A percentile compares a stretch with the other conserved stretches of the same genome.
These are phyloP conservation scores for Albula glossodonta DNA, from an alignment of 2,113 vertebrate genomes.

Conservation along the genomic window DNA sequence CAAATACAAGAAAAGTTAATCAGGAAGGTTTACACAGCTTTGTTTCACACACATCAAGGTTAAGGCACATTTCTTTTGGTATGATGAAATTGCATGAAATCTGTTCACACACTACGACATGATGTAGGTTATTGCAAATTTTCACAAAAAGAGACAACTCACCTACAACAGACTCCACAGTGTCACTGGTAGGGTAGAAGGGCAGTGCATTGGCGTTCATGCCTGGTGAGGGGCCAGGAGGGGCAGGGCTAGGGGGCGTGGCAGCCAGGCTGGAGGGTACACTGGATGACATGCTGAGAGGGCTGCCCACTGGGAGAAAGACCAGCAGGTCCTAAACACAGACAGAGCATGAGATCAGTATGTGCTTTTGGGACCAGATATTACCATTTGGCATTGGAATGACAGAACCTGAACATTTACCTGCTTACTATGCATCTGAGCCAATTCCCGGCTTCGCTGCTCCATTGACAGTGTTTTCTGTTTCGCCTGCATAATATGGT, in stretches of 20 bases:
- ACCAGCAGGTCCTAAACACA: constrained; percentile 86
- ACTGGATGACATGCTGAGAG: constrained; percentile 93
- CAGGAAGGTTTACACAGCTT: neutral
- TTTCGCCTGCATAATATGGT: constrained; percentile 73
- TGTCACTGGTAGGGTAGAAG: constrained; percentile 97
- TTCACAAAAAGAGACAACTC: constrained; percentile 41
- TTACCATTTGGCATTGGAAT: no score
- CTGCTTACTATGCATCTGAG: constrained; percentile 89
- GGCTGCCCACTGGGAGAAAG: constrained; percentile 91
- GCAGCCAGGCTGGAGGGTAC: constrained; percentile 95
- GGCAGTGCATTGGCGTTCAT: constrained; percentile 98
- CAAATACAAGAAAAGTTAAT: constrained; percentile 23
- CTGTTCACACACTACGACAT: neutral
- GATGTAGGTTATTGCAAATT: neutral
- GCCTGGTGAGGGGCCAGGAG: constrained; percentile 84
- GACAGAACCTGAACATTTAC: constrained; percentile 56
- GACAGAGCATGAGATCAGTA: constrained; percentile 12
- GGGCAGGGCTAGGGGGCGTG: constrained; percentile 90
- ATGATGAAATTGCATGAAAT: neutral
- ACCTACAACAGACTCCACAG: constrained; percentile 98
- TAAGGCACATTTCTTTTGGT: neutral
- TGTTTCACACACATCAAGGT: no score
- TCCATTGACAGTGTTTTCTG: constrained; percentile 88
- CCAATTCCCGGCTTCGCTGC: constrained; percentile 81
- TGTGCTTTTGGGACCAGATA: no score